phyloP scores from a whole-genome alignment of 2,797 vertebrate genomes.

The Orestias chungarensis region DNA sequence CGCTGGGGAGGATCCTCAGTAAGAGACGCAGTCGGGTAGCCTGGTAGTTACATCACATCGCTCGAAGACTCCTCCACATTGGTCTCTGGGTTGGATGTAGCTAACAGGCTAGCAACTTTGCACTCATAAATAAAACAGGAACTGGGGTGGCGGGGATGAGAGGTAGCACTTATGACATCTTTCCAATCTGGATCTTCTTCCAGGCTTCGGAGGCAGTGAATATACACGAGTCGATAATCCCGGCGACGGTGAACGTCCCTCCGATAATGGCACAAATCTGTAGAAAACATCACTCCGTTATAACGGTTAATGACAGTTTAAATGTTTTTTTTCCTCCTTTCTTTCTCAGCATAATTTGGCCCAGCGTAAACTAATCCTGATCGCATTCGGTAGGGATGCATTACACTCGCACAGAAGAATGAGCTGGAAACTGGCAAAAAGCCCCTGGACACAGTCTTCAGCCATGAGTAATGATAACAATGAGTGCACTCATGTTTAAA shows the following conservation, averaged over 20 bases:
- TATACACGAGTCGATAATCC: constrained; percentile 98
- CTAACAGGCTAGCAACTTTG: constrained; percentile 62
- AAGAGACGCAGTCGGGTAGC: constrained; percentile 53
- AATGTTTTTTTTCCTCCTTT: not conserved
- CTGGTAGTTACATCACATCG: constrained; percentile 61
- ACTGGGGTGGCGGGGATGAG: constrained; percentile 8
- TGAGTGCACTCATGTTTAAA: constrained; percentile 51
- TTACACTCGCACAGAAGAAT: constrained; percentile 18
- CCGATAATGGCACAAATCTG: constrained; percentile 99
- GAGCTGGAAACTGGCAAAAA: constrained; percentile 26
- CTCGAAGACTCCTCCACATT: constrained; percentile 32
- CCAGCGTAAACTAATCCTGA: constrained; percentile 23
- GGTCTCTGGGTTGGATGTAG: constrained; percentile 58
- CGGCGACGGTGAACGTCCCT: constrained; percentile 97
- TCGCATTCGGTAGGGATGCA: constrained; percentile 7
- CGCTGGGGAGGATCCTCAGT: constrained; percentile 46
- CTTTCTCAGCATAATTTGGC: not conserved
- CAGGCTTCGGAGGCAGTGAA: constrained; percentile 98
- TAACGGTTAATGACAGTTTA: not conserved
- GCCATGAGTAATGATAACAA: constrained; percentile 61
- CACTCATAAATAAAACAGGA: constrained; percentile 64
- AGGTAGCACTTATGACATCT: constrained; percentile 85
- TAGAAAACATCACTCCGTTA: constrained; percentile 6
- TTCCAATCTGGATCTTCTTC: constrained; percentile 99
- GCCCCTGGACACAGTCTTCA: constrained; percentile 46